Percentiles rank a stretch among this genome's conserved stretches.
Evolutionary conservation across 2,797 vertebrate species (phyloP).

Genomic region (Pseudocheirus occidentalis): DNA sequence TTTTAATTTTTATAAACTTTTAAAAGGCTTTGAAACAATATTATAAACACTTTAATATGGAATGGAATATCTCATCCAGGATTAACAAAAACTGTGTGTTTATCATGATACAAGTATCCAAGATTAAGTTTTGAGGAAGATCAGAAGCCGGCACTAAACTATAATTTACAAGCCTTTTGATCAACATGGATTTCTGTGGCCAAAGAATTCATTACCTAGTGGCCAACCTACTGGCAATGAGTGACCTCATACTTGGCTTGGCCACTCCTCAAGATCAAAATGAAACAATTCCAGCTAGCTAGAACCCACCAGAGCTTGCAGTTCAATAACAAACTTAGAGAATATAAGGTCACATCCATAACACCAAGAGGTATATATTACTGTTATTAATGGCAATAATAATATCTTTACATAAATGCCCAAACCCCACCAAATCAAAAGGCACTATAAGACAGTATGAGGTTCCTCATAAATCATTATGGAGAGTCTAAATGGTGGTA

Average conservation of each 20-base stretch:
- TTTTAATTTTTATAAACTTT: slow-evolving; percentile 68
- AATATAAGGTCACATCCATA: background rate
- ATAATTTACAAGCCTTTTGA: background rate
- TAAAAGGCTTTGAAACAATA: slow-evolving; percentile 36
- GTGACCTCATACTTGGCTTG: background rate
- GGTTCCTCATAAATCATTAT: background rate
- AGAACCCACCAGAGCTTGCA: background rate
- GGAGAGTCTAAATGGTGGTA: background rate
- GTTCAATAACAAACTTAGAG: background rate
- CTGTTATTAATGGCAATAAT: background rate
- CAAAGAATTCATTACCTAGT: background rate
- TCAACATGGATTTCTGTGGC: background rate
- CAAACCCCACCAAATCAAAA: background rate
- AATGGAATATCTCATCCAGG: background rate
- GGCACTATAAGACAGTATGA: background rate
- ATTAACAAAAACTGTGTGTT: slow-evolving; percentile 34
- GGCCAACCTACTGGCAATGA: background rate
- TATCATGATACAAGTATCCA: slow-evolving; percentile 35
- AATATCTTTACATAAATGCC: background rate
- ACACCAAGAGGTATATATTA: background rate
- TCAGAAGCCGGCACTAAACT: background rate
- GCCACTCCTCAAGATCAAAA: background rate
- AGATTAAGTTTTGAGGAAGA: slow-evolving; percentile 23
- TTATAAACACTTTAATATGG: background rate
- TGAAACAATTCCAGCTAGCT: background rate